Base-by-base conservation (phyloP, 2,113 vertebrate species). In the Sclerurus mexicanus region DNA sequence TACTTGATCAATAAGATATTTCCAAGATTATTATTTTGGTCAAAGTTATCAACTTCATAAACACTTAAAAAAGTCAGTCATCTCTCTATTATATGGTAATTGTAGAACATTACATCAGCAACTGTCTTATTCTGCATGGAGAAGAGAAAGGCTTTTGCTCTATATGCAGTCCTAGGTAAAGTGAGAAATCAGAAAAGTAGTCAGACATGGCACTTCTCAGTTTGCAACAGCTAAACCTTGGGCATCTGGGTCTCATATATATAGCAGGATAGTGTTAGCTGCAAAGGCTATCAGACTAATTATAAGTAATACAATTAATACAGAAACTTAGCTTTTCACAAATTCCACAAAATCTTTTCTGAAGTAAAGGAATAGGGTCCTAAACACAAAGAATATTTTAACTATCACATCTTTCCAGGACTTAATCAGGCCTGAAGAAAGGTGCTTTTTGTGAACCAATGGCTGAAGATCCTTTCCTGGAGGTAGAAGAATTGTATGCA, bases 41-140 rank as follows among this genome's bases (percentile, higher is more conserved):
- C 28, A 35, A 89, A 76, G 25, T 62, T 76, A 60, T 11, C 14
- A 75, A 46, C 24, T 93, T 95, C n/a, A 53, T 56, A 53, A 91
- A 55, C 11, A 11, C 46, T 93, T 55, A 27, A 0, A 0, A 6
- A 81, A 81, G n/a, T 56, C 22, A 74, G 1, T 58, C 1, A 35
- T 76, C 8, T 66, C 39, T 79, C 27, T 39, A 3, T 80, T 55
- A 14, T 12, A 13, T 12, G 9, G 16, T 52, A 77, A 71, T 33
- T 74, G 11, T 66, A 67, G 66, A 66, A 8, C 42, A 58, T 21
- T 75, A 25, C 21, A 40, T 75, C 22, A 56, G 30, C 71, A 77
- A 9, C 5, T 66, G 78, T 37, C 33, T 52, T n/a, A 21, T 23
- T 78, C 39, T 64, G 7, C n/a, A 19, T 30, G 33, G 59, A 76